These are phyloP conservation scores for Heliconius hortense DNA, from an alignment of 2,888 invertebrate genomes.

Conservation along the genomic window DNA sequence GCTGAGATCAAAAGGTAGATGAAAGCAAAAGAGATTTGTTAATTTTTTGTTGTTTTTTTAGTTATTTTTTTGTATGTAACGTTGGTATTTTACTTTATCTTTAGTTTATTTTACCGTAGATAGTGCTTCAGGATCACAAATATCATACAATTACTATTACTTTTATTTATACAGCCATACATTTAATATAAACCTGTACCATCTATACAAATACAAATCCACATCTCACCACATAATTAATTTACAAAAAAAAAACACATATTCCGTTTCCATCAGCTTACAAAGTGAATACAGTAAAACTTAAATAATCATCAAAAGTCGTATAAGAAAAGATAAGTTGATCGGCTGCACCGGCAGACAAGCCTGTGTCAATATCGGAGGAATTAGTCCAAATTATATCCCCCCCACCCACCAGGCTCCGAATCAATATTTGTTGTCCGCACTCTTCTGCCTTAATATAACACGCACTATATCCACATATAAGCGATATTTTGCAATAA, in stretches of 20 bases:
- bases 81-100: background rate
- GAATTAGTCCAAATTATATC: constrained; percentile 82
- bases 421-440: constrained; percentile 83
- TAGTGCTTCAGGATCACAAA: background rate
- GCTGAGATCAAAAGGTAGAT: background rate
- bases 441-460: constrained; percentile 81
- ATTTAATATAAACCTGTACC: background rate
- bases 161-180: background rate
- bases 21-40: background rate
- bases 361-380: constrained; percentile 77
- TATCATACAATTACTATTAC: background rate
- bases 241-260: background rate
- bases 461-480: constrained; percentile 77
- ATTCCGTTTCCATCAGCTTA: constrained; percentile 7
- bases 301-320: constrained; percentile 54
- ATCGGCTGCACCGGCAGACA: constrained; percentile 69
- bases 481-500: constrained; percentile 36
- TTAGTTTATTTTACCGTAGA: background rate
- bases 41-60: background rate
- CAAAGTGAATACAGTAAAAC: constrained; percentile 39
- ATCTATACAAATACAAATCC: background rate
- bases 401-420: constrained; percentile 64
- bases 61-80: background rate
- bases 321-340: constrained; percentile 67
- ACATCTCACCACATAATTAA: background rate